phyloP scores from a whole-genome alignment of 2,113 vertebrate species.

The Girardinichthys multiradiatus region DNA sequence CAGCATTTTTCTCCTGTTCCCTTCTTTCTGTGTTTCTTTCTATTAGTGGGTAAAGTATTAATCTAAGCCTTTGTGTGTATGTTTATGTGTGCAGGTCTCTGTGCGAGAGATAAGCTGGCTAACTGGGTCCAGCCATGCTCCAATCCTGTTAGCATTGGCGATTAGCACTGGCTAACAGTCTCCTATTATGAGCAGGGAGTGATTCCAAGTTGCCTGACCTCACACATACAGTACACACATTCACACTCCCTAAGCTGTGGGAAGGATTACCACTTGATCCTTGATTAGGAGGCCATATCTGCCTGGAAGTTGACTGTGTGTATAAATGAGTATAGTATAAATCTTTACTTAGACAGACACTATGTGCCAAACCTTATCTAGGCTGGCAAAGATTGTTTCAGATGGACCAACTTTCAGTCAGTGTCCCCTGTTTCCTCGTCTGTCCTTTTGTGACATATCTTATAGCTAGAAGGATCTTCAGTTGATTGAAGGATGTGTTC shows the following conservation, averaged over 20 bases:
- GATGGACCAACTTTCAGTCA: neutral
- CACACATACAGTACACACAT: slow-evolving; percentile 35
- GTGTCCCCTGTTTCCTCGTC: neutral
- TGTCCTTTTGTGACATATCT: slow-evolving; percentile 6
- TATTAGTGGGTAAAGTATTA: slow-evolving; percentile 46
- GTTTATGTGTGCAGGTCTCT: slow-evolving; percentile 12
- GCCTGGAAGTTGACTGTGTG: slow-evolving; percentile 40
- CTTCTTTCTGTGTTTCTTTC: slow-evolving; percentile 28
- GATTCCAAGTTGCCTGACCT: slow-evolving; percentile 60
- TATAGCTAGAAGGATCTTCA: slow-evolving; percentile 15
- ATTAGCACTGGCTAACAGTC: slow-evolving; percentile 71
- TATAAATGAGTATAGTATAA: slow-evolving; percentile 21
- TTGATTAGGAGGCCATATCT: slow-evolving; percentile 67
- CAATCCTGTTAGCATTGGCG: slow-evolving; percentile 77
- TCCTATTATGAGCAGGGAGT: slow-evolving; percentile 62
- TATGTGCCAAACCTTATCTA: slow-evolving; percentile 13
- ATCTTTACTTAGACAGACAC: slow-evolving; percentile 8
- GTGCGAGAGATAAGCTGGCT: slow-evolving; percentile 61
- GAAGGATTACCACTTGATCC: slow-evolving; percentile 74
- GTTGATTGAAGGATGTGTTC: slow-evolving; percentile 31
- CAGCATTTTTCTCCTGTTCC: slow-evolving; percentile 59
- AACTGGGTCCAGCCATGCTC: slow-evolving; percentile 62
- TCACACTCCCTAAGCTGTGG: slow-evolving; percentile 51
- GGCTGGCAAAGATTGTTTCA: slow-evolving; percentile 12
- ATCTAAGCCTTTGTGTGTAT: slow-evolving; percentile 16